phyloP scores from a whole-genome alignment of 2,797 vertebrate genomes.

The Cynopterus sphinx region DNA sequence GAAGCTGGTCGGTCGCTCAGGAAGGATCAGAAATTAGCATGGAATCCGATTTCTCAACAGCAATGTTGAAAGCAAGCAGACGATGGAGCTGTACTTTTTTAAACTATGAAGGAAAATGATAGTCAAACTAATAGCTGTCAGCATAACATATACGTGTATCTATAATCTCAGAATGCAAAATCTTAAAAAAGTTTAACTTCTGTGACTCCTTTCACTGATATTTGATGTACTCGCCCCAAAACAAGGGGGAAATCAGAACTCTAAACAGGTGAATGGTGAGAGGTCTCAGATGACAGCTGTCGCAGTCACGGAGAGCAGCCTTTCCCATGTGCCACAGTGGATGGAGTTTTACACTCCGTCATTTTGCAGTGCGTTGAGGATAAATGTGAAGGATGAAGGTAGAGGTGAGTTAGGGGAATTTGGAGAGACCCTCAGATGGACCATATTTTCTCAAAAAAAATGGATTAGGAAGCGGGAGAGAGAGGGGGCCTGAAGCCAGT shows the following conservation, averaged over 20 bases:
- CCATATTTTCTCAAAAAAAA: background rate
- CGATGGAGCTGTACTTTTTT: background rate
- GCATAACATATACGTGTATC: too few relatives aligned
- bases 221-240: background rate
- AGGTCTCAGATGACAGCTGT: background rate
- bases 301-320: background rate
- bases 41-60: background rate
- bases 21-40: background rate
- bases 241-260: background rate
- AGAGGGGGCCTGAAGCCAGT: background rate
- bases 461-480: background rate
- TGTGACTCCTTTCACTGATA: background rate
- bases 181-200: background rate
- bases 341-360: background rate
- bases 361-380: background rate
- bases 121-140: background rate
- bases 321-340: rapidly evolving
- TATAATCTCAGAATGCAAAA: background rate
- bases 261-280: background rate
- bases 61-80: background rate
- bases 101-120: background rate
- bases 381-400: background rate
- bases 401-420: background rate
- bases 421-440: background rate
- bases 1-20: too few relatives aligned